Evolutionary conservation across 2,888 invertebrate species (phyloP), one percentile per base, ranked within the genome.

Genomic region (Drosophila lacicola): DNA sequence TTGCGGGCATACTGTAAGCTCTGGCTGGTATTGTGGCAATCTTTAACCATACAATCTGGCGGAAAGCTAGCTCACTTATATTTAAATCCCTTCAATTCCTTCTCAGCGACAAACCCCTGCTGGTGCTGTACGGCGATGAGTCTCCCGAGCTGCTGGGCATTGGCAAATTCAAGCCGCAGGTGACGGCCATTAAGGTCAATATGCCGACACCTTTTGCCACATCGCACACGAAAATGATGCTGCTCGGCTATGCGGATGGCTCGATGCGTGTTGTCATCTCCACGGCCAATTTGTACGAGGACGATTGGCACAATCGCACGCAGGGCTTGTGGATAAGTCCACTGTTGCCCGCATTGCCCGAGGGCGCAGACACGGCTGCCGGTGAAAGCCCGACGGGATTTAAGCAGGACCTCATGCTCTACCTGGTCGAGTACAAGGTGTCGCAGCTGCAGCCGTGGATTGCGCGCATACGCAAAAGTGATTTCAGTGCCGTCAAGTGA

Each of bases 311-410:
- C 86, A 96, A 98, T 91, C 95, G 98, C 81, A 97, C 98, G 0
- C 98, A 99, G 92, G 98, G 98, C 95, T 92, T 98, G 10, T 98
- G 98, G 98, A 94, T 98, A 34, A 97, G 98, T 90, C 98, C 98
- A 0, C 91, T 94, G 36, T 95, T 98, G 80, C 95, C 96, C 0
- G 93, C 93, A 44, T 89, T 97, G 51, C 93, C 95, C 0, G 89
- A 93, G 1, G 92, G 92, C 2, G 92, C 94, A 1, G 93, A 93
- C 70, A 92, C 93, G 1, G 91, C 90, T 4, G 92, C 92, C 11
- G 98, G 97, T 0, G 98, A 98, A 69, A 97, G 98, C 21, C 94
- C 94, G 0, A 98, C 98, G 0, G 93, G 94, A 70, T 99, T 99
- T 92, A 97, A 97, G 91, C 93, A 93, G 21, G 95, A 95, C 81